Base-by-base conservation (phyloP, 2,797 vertebrate genomes). In the Clarias pachynema region DNA sequence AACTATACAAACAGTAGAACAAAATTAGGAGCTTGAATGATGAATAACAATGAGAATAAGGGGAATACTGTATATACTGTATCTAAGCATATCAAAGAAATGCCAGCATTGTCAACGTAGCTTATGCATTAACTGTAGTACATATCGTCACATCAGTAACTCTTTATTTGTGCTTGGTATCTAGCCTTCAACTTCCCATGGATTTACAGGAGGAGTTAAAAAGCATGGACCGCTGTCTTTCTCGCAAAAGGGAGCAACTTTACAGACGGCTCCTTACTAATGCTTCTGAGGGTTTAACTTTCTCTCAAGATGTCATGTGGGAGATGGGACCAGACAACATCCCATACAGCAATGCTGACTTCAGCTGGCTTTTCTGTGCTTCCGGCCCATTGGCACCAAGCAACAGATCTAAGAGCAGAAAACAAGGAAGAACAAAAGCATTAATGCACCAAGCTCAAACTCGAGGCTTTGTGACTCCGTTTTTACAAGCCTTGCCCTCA, bases 291-390 rank as follows among this genome's bases (percentile, higher is more conserved):
- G 57, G 90, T 70, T 89, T 96, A 24, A 90, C 88, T 69, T 96
- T 96, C 90, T 94, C 95, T 40, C 87, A 91, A 83, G 95, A 95
- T 2, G 93, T 95, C 31, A 34, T 93, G 37, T 84, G 87, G 86
- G 91, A 94, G 63, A 90, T 92, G 87, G 92, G 90, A 6, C 59
- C 91, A 6, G 83, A 93, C 83, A 84, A 85, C 70, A 5, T 93
- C 26, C 82, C 94, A 31, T 95, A 92, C 80, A 88, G 44, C 53
- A 92, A 91, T 34, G 91, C 89, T 77, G 90, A 89, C 60, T 91
- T 93, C 31, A 86, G 87, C 63, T 89, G 88, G 24, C 82, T 96
- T 85, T 95, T 94, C 80, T 65, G 89, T 26, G 37, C 88, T 15
- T 90, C 90, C 0, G 69, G 79, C 62, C 74, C 92, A 24, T 77